phyloP scores from a whole-genome alignment of 2,113 vertebrate species.

The Dinomys branickii region DNA sequence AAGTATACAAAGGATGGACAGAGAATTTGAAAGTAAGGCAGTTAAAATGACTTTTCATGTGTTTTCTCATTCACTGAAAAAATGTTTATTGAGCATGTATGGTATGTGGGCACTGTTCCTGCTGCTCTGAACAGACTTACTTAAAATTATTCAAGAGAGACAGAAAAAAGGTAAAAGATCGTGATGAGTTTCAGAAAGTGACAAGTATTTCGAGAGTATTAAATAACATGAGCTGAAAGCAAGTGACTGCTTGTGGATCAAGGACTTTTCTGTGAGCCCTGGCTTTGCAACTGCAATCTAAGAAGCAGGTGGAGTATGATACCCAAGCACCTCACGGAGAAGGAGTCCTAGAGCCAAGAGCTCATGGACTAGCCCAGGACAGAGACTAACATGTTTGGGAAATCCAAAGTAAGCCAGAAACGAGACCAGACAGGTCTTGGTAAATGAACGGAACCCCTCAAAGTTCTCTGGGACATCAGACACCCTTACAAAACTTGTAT shows the following conservation, averaged over 20 bases:
- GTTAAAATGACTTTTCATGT: background rate
- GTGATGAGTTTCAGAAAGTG: background rate
- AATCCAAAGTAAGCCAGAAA: background rate
- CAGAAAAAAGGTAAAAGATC: background rate
- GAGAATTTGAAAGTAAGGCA: background rate
- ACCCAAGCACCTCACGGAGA: background rate
- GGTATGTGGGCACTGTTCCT: background rate
- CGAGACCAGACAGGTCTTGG: background rate
- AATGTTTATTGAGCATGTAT: background rate
- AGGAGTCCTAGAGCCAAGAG: background rate
- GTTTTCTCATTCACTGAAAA: background rate
- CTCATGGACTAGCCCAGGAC: background rate
- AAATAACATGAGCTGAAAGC: background rate
- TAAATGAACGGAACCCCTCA: background rate
- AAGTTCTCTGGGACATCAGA: background rate
- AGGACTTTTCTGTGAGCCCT: background rate
- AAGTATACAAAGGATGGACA: background rate
- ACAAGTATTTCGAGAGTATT: background rate
- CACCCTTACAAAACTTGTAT: background rate
- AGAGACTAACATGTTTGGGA: background rate
- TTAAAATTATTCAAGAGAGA: background rate
- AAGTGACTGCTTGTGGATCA: background rate
- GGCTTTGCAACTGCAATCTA: background rate
- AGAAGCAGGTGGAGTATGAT: background rate
- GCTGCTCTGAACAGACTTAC: background rate